Evolutionary conservation across 35 echinoderm and acorn worm species (phyloP).

Genomic region (Lytechinus variegatus): DNA sequence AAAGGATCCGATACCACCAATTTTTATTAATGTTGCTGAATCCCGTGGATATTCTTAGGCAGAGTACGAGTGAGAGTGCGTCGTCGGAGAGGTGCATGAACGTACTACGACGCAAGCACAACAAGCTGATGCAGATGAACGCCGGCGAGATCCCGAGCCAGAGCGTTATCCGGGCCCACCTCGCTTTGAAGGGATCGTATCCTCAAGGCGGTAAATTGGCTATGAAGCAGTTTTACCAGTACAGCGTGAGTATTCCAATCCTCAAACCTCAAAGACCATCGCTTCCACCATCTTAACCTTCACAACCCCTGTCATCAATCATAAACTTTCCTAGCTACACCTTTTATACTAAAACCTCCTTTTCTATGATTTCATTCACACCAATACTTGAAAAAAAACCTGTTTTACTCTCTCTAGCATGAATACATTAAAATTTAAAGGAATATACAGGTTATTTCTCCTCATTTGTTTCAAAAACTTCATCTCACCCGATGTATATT

Average conservation of each 20-base stretch:
- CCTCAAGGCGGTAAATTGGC: constrained; percentile 40
- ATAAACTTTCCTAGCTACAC: not conserved
- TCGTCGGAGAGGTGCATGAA: constrained; percentile 31
- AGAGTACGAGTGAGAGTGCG: constrained; percentile 30
- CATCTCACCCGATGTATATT: no score
- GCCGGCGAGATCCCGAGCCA: constrained; percentile 48
- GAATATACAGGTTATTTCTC: no score
- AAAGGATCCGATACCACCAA: not conserved
- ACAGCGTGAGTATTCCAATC: constrained; percentile 27
- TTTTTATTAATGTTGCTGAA: constrained; percentile 33
- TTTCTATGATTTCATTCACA: not conserved
- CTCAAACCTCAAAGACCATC: not conserved
- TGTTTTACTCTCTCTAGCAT: not conserved
- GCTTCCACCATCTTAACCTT: not conserved
- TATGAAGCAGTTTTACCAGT: constrained; percentile 46
- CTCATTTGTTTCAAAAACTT: no score
- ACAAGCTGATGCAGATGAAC: constrained; percentile 35
- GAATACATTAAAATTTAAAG: not conserved
- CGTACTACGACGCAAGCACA: constrained; percentile 32
- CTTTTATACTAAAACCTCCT: not conserved
- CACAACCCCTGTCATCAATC: not conserved
- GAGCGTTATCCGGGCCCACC: constrained; percentile 42
- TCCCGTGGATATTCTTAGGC: constrained; percentile 28
- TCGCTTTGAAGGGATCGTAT: constrained; percentile 42
- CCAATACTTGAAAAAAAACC: not conserved